These are phyloP conservation scores for Anastrepha obliqua DNA, from an alignment of 1,140 invertebrate genomes.

Conservation along the genomic window DNA sequence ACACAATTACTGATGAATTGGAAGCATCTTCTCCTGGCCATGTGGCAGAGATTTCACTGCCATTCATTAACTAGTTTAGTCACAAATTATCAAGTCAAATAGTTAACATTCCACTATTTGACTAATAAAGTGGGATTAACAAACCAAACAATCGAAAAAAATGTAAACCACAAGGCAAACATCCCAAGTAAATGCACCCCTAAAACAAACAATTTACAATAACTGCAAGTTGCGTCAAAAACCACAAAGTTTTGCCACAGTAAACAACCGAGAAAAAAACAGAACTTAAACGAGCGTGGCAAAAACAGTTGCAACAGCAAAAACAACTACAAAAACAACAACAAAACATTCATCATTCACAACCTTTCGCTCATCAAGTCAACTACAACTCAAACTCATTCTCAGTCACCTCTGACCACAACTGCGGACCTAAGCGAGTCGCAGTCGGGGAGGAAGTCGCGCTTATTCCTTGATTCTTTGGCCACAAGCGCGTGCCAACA, in stretches of 20 bases:
- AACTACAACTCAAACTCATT: background rate
- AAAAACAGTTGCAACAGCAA: background rate
- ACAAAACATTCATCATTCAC: background rate
- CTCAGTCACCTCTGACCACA: slow-evolving; percentile 9
- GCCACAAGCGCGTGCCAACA: slow-evolving; percentile 24
- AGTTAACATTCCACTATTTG: too few relatives aligned
- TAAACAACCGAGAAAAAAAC: background rate
- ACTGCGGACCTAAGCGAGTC: background rate
- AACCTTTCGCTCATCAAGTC: slow-evolving; percentile 34
- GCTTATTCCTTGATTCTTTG: slow-evolving; percentile 32
- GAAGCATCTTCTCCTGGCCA: too few relatives aligned
- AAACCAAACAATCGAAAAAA: background rate
- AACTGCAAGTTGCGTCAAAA: slow-evolving; percentile 8
- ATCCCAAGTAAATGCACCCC: background rate
- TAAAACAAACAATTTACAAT: background rate
- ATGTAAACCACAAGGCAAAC: background rate
- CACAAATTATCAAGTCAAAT: too few relatives aligned
- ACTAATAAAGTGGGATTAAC: background rate
- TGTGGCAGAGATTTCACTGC: too few relatives aligned
- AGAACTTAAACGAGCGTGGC: background rate
- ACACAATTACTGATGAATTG: too few relatives aligned
- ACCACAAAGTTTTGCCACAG: background rate
- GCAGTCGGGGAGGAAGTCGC: background rate
- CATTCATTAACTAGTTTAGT: too few relatives aligned
- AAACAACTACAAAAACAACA: background rate